Evolutionary conservation across 64 coral and sea anemone genomes (phyloP), one percentile per base, ranked within the genome.

Genomic region (Actinia equina): DNA sequence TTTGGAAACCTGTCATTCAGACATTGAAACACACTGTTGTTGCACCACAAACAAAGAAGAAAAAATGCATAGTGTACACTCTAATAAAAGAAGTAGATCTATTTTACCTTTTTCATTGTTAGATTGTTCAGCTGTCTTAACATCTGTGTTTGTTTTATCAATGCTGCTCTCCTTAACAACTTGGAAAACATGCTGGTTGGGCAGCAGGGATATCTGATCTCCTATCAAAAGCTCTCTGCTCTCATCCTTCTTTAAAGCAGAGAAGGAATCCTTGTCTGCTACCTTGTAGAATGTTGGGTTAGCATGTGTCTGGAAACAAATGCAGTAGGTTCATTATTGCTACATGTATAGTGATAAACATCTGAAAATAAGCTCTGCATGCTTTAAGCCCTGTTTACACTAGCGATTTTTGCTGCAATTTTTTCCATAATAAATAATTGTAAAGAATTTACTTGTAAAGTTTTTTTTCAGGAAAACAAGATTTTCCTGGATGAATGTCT

Each of bases 281-380:
- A 25, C 17, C 85, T 92, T 92, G 59, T 71, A 87, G 76, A 92
- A 92, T 30, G 85, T 92, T 92, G 90, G 90, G 19, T 92, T 92
- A 19, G 25, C 46, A 74, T 92, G 90, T 42, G 86, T 78, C 90
- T 92, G 51, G 26, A 15, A 87, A 63, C 30, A 37, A 0, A 37
- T 37, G 30, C 30, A 37, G 30, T 37, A 37, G 30, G 30, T 37
- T 37, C 30, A 37, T 37, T 0, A 37, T 37, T 37, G 30, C 30
- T 37, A 37, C 30, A 37, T 37, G 30, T 37, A 37, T 51, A 79
- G 1, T 44, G 15, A 15, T 18, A 87, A 82, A 89, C 16, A 12
- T 58, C 43, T 46, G 11, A 63, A 63, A 18, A 63, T 0, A 3
- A 16, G 16, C 13, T 1, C 30, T 37, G 30, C 1, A 37, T 37